These are phyloP conservation scores for Ambastaia sidthimunki DNA, from an alignment of 2,797 vertebrate species.

Conservation along the genomic window DNA sequence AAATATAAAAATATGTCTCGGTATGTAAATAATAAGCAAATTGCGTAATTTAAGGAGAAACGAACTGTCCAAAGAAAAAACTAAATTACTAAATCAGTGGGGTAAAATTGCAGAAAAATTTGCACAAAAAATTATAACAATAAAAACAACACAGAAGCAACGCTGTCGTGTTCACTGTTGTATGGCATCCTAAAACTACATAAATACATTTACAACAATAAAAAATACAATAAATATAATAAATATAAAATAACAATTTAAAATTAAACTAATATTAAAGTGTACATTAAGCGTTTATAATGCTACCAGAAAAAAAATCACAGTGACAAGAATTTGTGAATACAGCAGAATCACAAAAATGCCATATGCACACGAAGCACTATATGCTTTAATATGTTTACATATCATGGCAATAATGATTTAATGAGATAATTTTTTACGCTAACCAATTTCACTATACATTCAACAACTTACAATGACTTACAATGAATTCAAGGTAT, in stretches of 20 bases:
- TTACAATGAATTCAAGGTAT: no score
- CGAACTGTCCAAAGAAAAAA: neutral
- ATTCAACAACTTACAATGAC: no score
- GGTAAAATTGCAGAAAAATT: neutral
- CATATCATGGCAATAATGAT: conserved; percentile 1
- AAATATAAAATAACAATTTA: neutral
- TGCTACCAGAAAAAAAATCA: neutral
- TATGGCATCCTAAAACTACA: neutral
- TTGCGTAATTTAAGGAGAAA: neutral
- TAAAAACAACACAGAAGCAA: neutral
- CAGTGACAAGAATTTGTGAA: neutral
- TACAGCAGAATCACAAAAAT: no score
- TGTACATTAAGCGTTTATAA: neutral
- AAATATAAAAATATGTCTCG: neutral
- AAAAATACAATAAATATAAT: neutral
- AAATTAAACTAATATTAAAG: neutral
- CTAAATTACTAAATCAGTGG: neutral
- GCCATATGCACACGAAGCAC: neutral
- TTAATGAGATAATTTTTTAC: neutral
- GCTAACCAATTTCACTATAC: neutral
- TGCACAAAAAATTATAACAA: neutral
- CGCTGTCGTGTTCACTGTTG: neutral
- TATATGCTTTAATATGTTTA: conserved; percentile 5
- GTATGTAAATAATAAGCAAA: neutral
- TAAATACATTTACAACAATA: neutral